Percentiles rank a stretch among this genome's conserved stretches.
phyloP scores from a whole-genome alignment of 2,797 vertebrate genomes.

The Intellagama lesueurii region DNA sequence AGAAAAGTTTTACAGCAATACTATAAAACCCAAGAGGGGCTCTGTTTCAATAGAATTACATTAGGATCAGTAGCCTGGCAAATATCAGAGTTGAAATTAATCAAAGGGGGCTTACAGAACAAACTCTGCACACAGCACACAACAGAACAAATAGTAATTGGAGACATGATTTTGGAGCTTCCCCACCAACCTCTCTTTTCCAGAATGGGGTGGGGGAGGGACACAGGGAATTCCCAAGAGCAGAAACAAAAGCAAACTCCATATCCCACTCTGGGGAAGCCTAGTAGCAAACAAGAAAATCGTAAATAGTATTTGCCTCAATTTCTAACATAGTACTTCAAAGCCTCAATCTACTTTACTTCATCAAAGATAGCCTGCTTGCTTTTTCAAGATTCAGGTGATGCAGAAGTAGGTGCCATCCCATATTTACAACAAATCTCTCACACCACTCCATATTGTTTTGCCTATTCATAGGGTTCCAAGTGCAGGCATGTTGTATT shows the following conservation, averaged over 20 bases:
- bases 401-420: background rate
- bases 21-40: conserved; percentile 49
- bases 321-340: background rate
- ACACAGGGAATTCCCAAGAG: conserved; percentile 43
- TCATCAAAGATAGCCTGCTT: background rate
- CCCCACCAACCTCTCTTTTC: conserved; percentile 51
- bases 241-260: background rate
- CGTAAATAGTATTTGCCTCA: accelerated
- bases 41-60: conserved; percentile 77
- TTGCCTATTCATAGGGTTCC: background rate
- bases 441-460: background rate
- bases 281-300: conserved; percentile 3
- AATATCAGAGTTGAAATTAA: conserved; percentile 80
- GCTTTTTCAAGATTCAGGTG: accelerated
- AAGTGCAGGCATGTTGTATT: no score
- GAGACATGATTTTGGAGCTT: conserved; percentile 58
- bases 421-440: background rate
- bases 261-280: background rate
- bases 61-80: conserved; percentile 78
- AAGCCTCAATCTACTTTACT: background rate
- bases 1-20: conserved; percentile 70
- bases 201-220: conserved; percentile 27
- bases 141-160: conserved; percentile 77
- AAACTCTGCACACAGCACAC: conserved; percentile 68
- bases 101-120: conserved; percentile 72